Base-by-base conservation (phyloP, 30 jellyfish, hydroid and myxozoan genomes). In the Aurelia sp. region DNA sequence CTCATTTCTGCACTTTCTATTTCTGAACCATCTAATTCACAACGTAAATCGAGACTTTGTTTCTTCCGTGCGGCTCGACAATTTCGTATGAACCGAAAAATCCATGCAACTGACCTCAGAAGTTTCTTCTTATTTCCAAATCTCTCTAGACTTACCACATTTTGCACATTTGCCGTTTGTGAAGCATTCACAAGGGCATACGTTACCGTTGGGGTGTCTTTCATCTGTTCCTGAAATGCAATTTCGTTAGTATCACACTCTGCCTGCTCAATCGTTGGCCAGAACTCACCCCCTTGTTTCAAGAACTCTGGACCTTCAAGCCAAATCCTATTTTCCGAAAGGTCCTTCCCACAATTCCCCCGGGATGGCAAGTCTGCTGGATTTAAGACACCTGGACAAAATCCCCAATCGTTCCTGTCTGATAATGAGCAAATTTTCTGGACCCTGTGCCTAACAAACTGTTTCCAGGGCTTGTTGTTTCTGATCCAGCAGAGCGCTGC, bases 51-150 rank as follows among this genome's bases (percentile, higher is more conserved):
- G n/a, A 33, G 61, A 17, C 73, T 33, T 12, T 74, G 44, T n/a
- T 48, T 21, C 13, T 19, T 21, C 8, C 19, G 22, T 19, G 18
- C 52, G 7, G 78, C 41, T 57, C 53, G 24, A 18, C 61, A 50
- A 47, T 74, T 40, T 15, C 76, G 31, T 10, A 59, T 62, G 65
- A 58, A 64, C 35, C 81, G 21, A 16, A 17, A 59, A 31, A 62
- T 24, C 89, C 84, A 78, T 78, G 84, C 89, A 35, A 64, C 33
- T 10, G 80, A 22, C 19, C 84, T 41, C 81, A 22, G 52, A 8
- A 76, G 48, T 38, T 38, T 38, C 9, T 6, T 3, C 48, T 38
- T 38, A 6, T 38, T 38, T 38, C 48, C 48, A 6, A 38, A 38
- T 38, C 7, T 38, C 48, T 38, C 48, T 3, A 63, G 17, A 63